These are phyloP conservation scores for Pemphigus obesinymphae DNA, from an alignment of 1,140 invertebrate genomes.

Conservation along the genomic window DNA sequence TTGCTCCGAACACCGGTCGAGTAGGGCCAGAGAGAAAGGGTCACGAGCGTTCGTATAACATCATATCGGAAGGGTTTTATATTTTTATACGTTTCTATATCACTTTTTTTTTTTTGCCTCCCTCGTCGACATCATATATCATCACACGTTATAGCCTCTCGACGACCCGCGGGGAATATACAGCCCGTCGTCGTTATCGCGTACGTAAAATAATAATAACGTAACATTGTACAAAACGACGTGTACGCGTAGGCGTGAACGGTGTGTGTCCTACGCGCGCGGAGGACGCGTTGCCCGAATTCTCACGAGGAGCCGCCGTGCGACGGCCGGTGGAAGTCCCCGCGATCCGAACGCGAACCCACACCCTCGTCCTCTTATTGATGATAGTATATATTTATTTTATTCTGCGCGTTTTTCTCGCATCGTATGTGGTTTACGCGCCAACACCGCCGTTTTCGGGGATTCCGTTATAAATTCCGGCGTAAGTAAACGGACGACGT, in stretches of 20 bases:
- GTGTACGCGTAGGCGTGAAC: neutral
- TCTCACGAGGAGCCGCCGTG: neutral
- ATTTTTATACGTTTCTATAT: neutral
- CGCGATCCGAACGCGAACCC: neutral
- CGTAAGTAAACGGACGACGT: no score
- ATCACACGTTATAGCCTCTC: neutral
- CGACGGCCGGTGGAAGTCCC: no score
- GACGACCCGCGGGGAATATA: conserved; percentile 8
- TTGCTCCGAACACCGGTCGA: no score
- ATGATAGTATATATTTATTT: neutral
- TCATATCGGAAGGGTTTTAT: conserved; percentile 28
- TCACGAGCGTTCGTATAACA: neutral
- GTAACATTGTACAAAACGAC: neutral
- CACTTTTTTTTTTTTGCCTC: neutral
- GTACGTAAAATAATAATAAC: neutral
- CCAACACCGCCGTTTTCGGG: no score
- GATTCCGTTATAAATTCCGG: no score
- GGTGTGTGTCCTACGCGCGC: neutral
- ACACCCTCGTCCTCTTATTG: neutral
- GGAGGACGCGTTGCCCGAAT: neutral
- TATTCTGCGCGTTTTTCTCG: no score
- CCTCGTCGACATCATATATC: conserved; percentile 1
- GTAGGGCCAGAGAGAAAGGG: neutral
- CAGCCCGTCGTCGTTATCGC: neutral
- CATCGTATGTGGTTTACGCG: no score